Evolutionary conservation across 2,888 invertebrate genomes (phyloP), one percentile per base, ranked within the genome.

Genomic region (Apamea monoglypha): DNA sequence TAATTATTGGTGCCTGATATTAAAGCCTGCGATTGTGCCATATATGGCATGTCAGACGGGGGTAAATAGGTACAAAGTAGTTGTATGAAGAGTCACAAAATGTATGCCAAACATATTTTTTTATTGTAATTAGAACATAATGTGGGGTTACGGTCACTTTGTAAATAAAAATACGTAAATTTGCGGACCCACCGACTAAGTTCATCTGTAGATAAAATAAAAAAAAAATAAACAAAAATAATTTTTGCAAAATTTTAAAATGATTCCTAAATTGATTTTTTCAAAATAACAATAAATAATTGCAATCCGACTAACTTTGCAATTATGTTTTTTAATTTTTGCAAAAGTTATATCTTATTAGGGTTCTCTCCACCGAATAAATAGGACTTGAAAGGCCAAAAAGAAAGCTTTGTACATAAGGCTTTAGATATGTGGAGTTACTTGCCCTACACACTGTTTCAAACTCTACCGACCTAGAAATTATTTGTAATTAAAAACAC

Each of bases 41-140:
- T 95, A 95, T 81, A 79, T 89, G 95, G 95, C 95, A 93, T 90
- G 89, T 84, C 82, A 90, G 86, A 87, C 80, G 88, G 88, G 86
- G 91, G 85, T 90, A 89, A 92, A 87, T 93, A 94, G 94, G 96
- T 95, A 95, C 95, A 95, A 95, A 94, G 92, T 95, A 95, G 94
- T 92, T 93, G 92, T 94, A 95, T 94, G 93, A 91, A 91, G 93
- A 96, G 96, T 96, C 96, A 97, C 96, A 97, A 96, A 96, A 94
- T 93, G 95, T 93, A 97, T 96, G 96, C 96, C 96, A 96, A 96
- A 96, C 96, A 94, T 93, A 94, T 90, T 93, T 92, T 92, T 92
- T 92, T 93, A 95, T 91, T 91, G 88, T 92, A 91, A 90, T 95
- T 92, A 93, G 92, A 92, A 90, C 91, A 88, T 93, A 93, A 90